Evolutionary conservation across 2,113 vertebrate species (phyloP).

Genomic region (Prionailurus bengalensis): DNA sequence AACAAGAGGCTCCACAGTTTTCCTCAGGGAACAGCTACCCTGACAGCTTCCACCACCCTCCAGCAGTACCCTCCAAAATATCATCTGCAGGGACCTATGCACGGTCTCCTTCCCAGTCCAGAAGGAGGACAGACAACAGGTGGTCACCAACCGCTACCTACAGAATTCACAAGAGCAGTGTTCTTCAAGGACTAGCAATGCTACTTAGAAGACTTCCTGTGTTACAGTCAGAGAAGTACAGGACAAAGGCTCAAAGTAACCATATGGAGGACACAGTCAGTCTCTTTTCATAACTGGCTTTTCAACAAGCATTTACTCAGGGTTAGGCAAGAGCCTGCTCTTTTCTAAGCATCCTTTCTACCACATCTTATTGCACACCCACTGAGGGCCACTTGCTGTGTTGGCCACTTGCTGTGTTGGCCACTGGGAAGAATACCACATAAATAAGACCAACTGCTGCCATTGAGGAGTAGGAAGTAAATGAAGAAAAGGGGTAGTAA

Average conservation of each 20-base stretch:
- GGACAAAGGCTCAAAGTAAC: conserved; percentile 1
- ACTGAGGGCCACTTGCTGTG: not conserved
- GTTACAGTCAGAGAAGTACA: not conserved
- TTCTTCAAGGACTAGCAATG: not conserved
- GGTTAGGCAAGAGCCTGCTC: not conserved
- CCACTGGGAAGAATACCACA: not conserved
- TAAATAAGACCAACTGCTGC: conserved; percentile 4
- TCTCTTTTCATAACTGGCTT: not conserved
- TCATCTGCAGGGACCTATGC: not conserved
- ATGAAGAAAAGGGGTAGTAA: not conserved
- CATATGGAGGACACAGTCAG: not conserved
- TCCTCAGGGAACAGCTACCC: not conserved
- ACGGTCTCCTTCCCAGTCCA: not conserved
- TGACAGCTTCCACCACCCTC: not conserved
- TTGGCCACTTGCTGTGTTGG: not conserved
- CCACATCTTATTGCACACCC: not conserved
- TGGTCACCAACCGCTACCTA: not conserved
- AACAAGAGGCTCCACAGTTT: not conserved
- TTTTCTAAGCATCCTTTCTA: conserved; percentile 13
- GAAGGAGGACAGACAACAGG: not conserved
- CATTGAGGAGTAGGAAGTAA: not conserved
- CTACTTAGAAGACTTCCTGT: not conserved
- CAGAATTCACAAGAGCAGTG: conserved; percentile 15
- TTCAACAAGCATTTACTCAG: not conserved
- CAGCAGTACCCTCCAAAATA: not conserved